Evolutionary conservation across 1,140 invertebrate genomes (phyloP), one percentile per base, ranked within the genome.

Genomic region (Euura lappo): DNA sequence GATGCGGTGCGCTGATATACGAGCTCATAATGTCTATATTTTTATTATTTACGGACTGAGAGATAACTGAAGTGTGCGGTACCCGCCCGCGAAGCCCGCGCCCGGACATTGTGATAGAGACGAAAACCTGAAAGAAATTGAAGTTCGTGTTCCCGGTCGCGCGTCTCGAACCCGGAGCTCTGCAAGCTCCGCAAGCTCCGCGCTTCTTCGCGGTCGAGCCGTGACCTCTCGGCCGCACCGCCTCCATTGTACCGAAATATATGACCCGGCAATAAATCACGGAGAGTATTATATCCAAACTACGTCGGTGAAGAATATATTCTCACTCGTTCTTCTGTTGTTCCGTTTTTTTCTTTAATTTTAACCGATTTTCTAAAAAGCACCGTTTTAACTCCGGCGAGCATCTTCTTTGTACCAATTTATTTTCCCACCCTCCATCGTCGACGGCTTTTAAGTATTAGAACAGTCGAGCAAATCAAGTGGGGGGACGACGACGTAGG

Each of bases 21-120:
- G 81, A 75, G 76, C 79, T 75, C 77, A 81, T 80, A 81, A 83
- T 83, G 81, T 83, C 81, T 84, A 84, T 84, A 84, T 84, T 84
- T 84, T 83, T 84, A 82, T 82, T 81, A 84, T 84, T 84, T 84
- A 83, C 83, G 83, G 81, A 76, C 72, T 72, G 78, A 72, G 77
- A 79, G 83, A 84, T 84, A 84, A 84, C 81, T 82, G 80, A 81
- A 77, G 46, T 70, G 65, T 72, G 75, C 69, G 67, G 75, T 64
- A 72, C 65, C 71, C 74, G 28, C 28, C 28, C 28, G 28, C 28
- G 28, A 28, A 28, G 28, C 28, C 28, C 28, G 28, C 76, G 77
- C 8, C 79, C 79, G 79, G 77, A 79, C 51, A 68, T 75, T 71
- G 67, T 81, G 81, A 82, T 82, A 82, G 80, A 80, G 81, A 80